Base-by-base conservation (phyloP, 2,888 invertebrate species). In the Drosophila melanosoma region DNA sequence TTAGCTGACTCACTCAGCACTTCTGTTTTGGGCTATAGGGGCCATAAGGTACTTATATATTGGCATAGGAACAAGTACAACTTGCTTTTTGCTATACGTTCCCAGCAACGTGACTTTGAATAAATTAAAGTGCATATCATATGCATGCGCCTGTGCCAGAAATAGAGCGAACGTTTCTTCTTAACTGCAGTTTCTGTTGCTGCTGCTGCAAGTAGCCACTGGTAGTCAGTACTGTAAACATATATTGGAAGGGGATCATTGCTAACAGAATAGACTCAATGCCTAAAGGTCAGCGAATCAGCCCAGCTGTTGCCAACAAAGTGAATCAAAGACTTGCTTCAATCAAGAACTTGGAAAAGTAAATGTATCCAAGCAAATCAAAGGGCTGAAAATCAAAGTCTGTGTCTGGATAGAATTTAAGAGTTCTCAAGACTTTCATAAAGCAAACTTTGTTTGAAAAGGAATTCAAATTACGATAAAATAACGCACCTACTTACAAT, bases 1-100 rank as follows among this genome's bases (percentile, higher is more conserved):
- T 90, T 90, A 90, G 87, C 87, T 87, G 87, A 90, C 90, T 90
- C 87, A 87, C 89, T 90, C 90, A 74, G 87, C 68, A 68, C 68
- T 86, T 87, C 89, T 87, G 82, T 76, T 74, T 74, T 74, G 83
- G 68, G 48, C 59, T 64, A 76, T 72, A 53, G 61, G 60, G 70
- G 71, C 77, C 72, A 81, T 79, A 76, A 79, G 66, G 81, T 78
- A 81, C 78, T 81, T 58, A 70, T 80, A 67, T 80, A 76, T 83
- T 69, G 76, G 57, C 68, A 77, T 74, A 74, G 75, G 72, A 69
- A 69, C 83, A 64, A 65, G 83, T 79, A 84, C 84, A 62, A 75
- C 73, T 70, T 64, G 63, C 77, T 81, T 65, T 65, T 62, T 60
- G 56, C 64, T 53, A 67, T 78, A 64, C 74, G 59, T 83, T 82